phyloP scores from a whole-genome alignment of 1,140 invertebrate genomes.

The Cydia pomonella region DNA sequence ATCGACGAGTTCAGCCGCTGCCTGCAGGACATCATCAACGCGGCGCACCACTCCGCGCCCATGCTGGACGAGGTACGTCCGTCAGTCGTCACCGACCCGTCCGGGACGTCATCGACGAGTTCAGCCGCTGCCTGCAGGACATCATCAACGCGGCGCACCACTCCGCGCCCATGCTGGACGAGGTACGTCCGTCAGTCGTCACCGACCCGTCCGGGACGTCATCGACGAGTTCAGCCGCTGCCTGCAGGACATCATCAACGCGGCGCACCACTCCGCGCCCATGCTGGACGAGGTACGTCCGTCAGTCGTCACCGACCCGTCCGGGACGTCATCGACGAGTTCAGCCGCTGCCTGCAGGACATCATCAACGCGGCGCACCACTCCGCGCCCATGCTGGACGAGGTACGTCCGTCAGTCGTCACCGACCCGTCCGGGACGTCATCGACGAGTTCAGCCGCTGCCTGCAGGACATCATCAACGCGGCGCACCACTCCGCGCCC shows the following conservation, averaged over 20 bases:
- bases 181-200: no score
- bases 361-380: slow-evolving; percentile 87
- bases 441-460: slow-evolving; percentile 97
- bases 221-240: slow-evolving; percentile 97
- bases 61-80: no score
- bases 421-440: slow-evolving; percentile 89
- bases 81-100: slow-evolving; percentile 87
- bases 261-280: slow-evolving; percentile 58
- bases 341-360: slow-evolving; percentile 95
- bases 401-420: no score
- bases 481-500: slow-evolving; percentile 58
- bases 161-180: slow-evolving; percentile 42
- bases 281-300: no score
- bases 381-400: slow-evolving; percentile 42
- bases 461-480: slow-evolving; percentile 94
- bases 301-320: slow-evolving; percentile 87
- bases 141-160: slow-evolving; percentile 87
- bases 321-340: slow-evolving; percentile 94
- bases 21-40: slow-evolving; percentile 94
- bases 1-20: slow-evolving; percentile 97
- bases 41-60: slow-evolving; percentile 58
- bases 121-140: slow-evolving; percentile 95
- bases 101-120: slow-evolving; percentile 94
- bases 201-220: slow-evolving; percentile 89
- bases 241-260: slow-evolving; percentile 94